Percentiles rank a stretch among this genome's conserved stretches.
Evolutionary conservation across 2,113 vertebrate genomes (phyloP).

Genomic region (Oenanthe melanoleuca): DNA sequence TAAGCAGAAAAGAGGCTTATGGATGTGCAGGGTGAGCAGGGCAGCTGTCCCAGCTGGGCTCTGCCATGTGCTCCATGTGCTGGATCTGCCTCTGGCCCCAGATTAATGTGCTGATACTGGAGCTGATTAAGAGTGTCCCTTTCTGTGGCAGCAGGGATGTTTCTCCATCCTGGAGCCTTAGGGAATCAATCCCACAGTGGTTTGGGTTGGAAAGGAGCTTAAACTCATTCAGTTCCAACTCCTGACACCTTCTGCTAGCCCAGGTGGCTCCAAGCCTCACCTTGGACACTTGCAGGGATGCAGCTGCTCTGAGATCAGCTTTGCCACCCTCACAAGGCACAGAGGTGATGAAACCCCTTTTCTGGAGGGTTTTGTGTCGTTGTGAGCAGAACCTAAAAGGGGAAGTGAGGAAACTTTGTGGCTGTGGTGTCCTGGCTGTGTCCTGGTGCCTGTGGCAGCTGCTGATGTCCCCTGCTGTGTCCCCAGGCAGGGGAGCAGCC

Average conservation of each 20-base stretch:
- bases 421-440: neutral
- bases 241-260: neutral
- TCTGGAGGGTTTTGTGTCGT: accelerated
- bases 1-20: conserved; percentile 26
- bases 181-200: neutral
- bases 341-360: neutral
- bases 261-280: neutral
- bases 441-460: too few species aligned
- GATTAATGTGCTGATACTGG: neutral
- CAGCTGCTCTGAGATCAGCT: neutral
- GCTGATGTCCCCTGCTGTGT: neutral
- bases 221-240: neutral
- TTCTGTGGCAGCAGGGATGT: neutral
- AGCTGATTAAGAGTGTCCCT: neutral
- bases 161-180: neutral
- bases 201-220: neutral
- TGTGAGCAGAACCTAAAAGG: neutral
- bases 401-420: neutral
- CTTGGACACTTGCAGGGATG: neutral
- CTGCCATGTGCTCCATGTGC: neutral
- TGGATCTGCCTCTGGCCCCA: neutral
- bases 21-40: neutral
- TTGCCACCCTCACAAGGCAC: neutral
- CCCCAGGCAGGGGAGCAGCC: conserved; percentile 57
- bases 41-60: neutral